phyloP scores from a whole-genome alignment of 2,797 vertebrate species.

The Euphonia xanthogaster region DNA sequence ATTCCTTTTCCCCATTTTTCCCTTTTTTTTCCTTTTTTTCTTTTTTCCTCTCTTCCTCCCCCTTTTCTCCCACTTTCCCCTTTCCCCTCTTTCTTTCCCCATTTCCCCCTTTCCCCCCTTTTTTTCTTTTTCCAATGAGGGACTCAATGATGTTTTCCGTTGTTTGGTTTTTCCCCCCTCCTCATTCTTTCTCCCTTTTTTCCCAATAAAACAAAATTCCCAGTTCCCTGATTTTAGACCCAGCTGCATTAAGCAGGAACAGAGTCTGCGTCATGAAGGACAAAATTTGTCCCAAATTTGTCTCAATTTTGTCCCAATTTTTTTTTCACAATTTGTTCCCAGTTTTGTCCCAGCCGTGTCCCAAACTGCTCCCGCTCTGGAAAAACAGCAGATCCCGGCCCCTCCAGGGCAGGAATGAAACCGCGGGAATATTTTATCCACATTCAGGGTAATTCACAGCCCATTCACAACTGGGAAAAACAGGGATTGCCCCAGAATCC shows the following conservation, averaged over 20 bases:
- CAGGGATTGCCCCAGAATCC: background rate
- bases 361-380: background rate
- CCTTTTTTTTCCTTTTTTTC: background rate
- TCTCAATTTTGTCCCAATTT: background rate
- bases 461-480: background rate
- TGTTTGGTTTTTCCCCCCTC: fast-evolving
- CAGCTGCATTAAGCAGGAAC: background rate
- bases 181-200: background rate
- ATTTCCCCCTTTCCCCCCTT: no score
- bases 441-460: background rate
- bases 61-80: background rate
- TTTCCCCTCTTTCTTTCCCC: background rate
- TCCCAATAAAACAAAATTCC: background rate
- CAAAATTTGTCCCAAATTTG: background rate
- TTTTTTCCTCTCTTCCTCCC: background rate
- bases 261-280: background rate
- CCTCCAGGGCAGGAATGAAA: background rate
- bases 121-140: no score
- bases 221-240: background rate
- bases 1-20: background rate
- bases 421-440: background rate
- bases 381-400: background rate
- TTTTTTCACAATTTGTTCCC: background rate
- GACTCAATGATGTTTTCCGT: fast-evolving
- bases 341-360: background rate